Conservation (phyloP, 2,888 invertebrate species). For the Achlya flavicornis region DNA sequence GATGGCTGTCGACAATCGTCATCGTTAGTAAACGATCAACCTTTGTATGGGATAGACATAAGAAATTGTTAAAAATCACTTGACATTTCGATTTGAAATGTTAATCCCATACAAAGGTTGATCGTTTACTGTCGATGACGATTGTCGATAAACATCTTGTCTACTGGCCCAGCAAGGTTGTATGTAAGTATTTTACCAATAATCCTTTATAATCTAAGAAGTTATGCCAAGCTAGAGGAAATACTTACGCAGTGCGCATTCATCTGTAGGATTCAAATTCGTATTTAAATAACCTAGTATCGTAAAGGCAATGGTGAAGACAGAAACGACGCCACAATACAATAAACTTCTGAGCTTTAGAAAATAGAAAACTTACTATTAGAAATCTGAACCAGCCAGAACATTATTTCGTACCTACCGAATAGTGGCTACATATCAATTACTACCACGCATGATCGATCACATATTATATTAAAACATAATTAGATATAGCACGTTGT, state of each 20-base stretch:
- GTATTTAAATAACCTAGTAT: neutral
- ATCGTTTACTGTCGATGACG: too few species aligned
- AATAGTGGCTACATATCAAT: neutral
- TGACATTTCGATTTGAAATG: too few species aligned
- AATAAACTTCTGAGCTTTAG: constrained; percentile 13
- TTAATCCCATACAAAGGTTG: too few species aligned
- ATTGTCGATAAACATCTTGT: too few species aligned
- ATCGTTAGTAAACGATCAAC: too few species aligned
- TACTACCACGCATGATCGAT: neutral
- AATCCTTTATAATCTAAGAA: neutral
- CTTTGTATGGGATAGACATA: too few species aligned
- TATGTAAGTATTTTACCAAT: too few species aligned
- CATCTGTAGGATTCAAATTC: neutral
- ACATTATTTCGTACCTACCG: constrained; percentile 26
- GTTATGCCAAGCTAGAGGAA: neutral
- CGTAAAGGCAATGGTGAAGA: neutral
- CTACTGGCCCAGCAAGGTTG: too few species aligned
- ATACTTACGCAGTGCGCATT: neutral
- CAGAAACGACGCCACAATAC: constrained; percentile 11
- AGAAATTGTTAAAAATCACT: too few species aligned
- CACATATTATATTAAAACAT: neutral
- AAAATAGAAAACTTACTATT: constrained; percentile 43
- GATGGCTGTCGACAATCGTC: too few species aligned
- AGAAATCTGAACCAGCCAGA: constrained; percentile 59
- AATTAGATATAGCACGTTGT: constrained; percentile 3